Conservation (phyloP, 2,113 vertebrate genomes). For the Prionailurus viverrinus region DNA sequence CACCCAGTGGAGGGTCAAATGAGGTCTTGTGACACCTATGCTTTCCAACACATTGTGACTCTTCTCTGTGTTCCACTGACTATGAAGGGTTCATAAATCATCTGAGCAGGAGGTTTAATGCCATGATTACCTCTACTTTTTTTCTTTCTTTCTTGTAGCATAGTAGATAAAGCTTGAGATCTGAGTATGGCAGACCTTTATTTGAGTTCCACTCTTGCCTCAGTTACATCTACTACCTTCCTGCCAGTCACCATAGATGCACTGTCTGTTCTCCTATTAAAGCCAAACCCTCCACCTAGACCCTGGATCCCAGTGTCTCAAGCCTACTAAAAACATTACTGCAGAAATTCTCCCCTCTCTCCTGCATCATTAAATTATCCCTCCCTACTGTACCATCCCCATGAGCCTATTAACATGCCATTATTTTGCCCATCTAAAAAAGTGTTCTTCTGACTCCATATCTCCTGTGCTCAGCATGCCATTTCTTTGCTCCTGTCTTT, state of each 20-base stretch:
- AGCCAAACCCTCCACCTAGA: background rate
- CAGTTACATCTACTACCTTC: background rate
- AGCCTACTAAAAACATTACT: background rate
- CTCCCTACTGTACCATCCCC: background rate
- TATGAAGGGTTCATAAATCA: background rate
- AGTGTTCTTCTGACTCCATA: background rate
- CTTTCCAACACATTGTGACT: background rate
- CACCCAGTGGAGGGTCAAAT: background rate
- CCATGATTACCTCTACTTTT: background rate
- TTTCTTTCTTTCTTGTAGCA: background rate
- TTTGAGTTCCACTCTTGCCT: background rate
- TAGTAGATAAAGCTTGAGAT: background rate
- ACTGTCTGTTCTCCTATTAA: background rate
- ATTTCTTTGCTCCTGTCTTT: background rate
- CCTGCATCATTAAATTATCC: background rate
- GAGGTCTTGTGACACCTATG: background rate
- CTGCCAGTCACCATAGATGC: background rate
- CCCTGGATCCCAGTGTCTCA: background rate
- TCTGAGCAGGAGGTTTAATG: background rate
- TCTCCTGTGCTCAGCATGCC: background rate
- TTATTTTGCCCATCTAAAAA: background rate
- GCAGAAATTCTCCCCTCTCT: background rate
- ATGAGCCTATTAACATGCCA: background rate
- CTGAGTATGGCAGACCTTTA: background rate
- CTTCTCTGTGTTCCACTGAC: background rate